Base-by-base conservation (phyloP, 1,140 invertebrate species). In the Pogonomyrmex californicus region DNA sequence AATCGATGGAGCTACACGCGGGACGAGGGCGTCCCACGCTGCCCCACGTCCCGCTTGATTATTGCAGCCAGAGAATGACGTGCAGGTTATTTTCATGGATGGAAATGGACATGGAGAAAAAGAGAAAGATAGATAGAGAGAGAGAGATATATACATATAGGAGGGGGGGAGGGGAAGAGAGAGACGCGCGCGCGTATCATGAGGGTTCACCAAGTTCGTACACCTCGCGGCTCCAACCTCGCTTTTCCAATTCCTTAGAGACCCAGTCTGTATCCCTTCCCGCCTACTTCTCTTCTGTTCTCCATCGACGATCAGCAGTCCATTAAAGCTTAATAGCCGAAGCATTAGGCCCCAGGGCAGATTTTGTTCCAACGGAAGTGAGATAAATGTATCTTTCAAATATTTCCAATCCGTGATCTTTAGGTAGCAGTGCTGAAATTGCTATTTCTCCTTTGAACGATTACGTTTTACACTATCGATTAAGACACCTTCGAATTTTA, bases 331-430 rank as follows among this genome's bases (percentile, higher is more conserved):
- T 94, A 92, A 94, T 93, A 93, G 91, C 89, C 92, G 92, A 93
- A 93, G 93, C 92, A 94, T 93, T 91, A 92, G 93, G 90, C 93
- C 92, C 93, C 76, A 91, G 93, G 92, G 93, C 91, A 92, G 88
- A 94, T 93, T 94, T 93, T 92, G 91, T 93, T 93, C 92, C 88
- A 85, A 79, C 91, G 81, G 86, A 92, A 92, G 77, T 88, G 87
- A 92, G 93, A 94, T 93, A 92, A 94, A 94, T 94, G 90, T 92
- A 87, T 92, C 87, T 92, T 91, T 92, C 89, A 85, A 91, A 91
- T 51, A 51, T 44, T 86, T 47, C 70, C 41, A 70, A 36, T 86
- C 87, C 58, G 77, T 66, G 78, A 82, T 60, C 41, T 47, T 38
- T 68, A 41, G 66, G 47, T 85, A 60, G 14, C 63, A 33, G 70